Base-by-base conservation (phyloP, 2,888 invertebrate genomes). In the Andrena haemorrhoa region DNA sequence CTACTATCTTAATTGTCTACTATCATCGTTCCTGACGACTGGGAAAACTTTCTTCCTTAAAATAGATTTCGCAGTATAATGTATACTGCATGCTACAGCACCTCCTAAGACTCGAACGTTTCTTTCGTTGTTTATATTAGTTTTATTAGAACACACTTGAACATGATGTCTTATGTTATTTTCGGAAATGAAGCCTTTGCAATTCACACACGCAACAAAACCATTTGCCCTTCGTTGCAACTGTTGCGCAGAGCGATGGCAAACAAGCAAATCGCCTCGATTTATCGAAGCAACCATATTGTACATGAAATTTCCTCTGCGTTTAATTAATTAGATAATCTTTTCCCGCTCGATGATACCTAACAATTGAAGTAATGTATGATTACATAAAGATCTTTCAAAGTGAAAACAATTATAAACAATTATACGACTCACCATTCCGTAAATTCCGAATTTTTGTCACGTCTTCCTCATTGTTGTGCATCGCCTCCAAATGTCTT, bases 91-190 rank as follows among this genome's bases (percentile, higher is more conserved):
- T 23, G 69, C 63, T 2, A 76, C 31, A 31, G 61, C 29, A 23
- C 70, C 64, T 29, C 70, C 70, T 7, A 70, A 41, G 33, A 70
- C 7, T 56, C 64, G 33, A 31, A 70, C 31, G 33, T 29, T 75
- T 69, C 53, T 61, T 35, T 61, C 23, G 51, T 5, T 35, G 47
- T 35, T 12, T 12, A 47, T 23, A 64, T 20, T 20, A 1, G 0
- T 29, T 16, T 49, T 47, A 0, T 53, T 33, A 16, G 26, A 16
- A 41, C 76, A 70, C n/a, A 16, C 23, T 16, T 16, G 12, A 53
- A 70, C 51, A 70, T 70, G 64, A 64, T 76, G 75, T 5, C 70
- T 63, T 5, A 76, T 47, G 31, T 49, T 76, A 61, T 61, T 75
- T 29, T 69, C 63, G 33, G 61, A 1, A 61, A 61, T 69, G 33